A percentile compares a stretch with the other conserved stretches of the same genome.
phyloP scores from a whole-genome alignment of 2,797 vertebrate species.

The Enteromius argenteus region DNA sequence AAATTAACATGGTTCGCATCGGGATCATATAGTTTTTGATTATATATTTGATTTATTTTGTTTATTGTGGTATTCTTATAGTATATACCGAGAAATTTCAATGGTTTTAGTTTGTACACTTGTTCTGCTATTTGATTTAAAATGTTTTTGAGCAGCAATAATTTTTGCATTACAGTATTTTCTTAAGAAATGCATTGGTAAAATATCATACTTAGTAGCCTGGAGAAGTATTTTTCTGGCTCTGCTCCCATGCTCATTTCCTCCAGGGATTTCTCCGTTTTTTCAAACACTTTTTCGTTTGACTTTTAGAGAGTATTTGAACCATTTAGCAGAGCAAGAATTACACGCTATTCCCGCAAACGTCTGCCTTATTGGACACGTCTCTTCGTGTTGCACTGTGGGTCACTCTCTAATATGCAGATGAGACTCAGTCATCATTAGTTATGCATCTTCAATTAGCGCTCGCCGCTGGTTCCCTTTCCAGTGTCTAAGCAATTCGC shows the following conservation, averaged over 20 bases:
- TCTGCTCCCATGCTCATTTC: conserved; percentile 18
- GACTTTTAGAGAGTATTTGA: conserved; percentile 47
- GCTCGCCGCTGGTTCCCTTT: conserved; percentile 24
- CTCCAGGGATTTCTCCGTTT: conserved; percentile 42
- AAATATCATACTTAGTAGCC: conserved; percentile 9
- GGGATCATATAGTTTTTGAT: background rate
- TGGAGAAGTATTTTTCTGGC: conserved; percentile 34
- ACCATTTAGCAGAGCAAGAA: conserved; percentile 50
- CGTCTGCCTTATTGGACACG: conserved; percentile 51
- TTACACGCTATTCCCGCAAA: conserved; percentile 48
- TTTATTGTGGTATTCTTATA: background rate
- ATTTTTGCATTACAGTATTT: background rate
- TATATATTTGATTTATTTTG: background rate
- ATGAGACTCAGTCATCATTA: conserved; percentile 55
- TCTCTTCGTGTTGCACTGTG: conserved; percentile 34
- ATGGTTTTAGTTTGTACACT: background rate
- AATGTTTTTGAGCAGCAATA: background rate
- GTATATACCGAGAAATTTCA: background rate
- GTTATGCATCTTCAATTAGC: conserved; percentile 57
- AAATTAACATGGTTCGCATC: background rate
- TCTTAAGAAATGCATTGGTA: background rate
- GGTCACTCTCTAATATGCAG: conserved; percentile 48
- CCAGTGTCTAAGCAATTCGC: conserved; percentile 49
- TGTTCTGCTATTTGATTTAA: background rate
- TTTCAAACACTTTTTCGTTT: conserved; percentile 38